These are phyloP conservation scores for Addax nasomaculatus DNA, from an alignment of 2,113 vertebrate genomes.

Conservation along the genomic window DNA sequence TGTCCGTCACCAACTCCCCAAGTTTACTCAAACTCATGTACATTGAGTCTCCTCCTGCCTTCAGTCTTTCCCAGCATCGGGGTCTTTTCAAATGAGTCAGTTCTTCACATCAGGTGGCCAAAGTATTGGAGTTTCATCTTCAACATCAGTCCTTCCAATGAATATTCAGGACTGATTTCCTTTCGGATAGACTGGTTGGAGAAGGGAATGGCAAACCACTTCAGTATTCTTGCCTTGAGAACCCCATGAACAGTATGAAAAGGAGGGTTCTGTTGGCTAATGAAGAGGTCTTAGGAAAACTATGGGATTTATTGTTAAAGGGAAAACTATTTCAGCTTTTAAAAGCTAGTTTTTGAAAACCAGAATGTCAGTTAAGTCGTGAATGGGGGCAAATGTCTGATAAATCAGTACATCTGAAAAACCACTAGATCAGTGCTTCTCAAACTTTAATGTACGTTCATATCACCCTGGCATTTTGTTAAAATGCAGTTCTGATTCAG, in stretches of 20 bases:
- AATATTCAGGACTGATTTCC: neutral
- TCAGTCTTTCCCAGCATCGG: neutral
- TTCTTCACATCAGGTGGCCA: neutral
- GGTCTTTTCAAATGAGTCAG: neutral
- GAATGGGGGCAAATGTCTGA: neutral
- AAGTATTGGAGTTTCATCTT: neutral
- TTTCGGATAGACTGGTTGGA: neutral
- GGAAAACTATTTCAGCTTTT: neutral
- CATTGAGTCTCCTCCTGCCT: neutral
- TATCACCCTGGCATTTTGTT: slow-evolving; percentile 1
- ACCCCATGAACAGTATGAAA: neutral
- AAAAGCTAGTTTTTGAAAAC: slow-evolving; percentile 26
- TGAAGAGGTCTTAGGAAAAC: slow-evolving; percentile 30
- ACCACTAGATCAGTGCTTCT: neutral
- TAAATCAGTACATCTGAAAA: neutral
- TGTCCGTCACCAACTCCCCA: neutral
- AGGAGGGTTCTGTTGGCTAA: neutral
- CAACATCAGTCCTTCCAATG: neutral
- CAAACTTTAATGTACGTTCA: neutral
- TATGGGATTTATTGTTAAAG: neutral
- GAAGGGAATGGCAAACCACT: neutral
- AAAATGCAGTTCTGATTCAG: slow-evolving; percentile 10
- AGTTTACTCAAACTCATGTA: neutral
- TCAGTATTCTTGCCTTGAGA: neutral
- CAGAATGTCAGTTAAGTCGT: neutral